These are phyloP conservation scores for Brenthis hecate DNA, from an alignment of 2,888 invertebrate species.

Conservation along the genomic window DNA sequence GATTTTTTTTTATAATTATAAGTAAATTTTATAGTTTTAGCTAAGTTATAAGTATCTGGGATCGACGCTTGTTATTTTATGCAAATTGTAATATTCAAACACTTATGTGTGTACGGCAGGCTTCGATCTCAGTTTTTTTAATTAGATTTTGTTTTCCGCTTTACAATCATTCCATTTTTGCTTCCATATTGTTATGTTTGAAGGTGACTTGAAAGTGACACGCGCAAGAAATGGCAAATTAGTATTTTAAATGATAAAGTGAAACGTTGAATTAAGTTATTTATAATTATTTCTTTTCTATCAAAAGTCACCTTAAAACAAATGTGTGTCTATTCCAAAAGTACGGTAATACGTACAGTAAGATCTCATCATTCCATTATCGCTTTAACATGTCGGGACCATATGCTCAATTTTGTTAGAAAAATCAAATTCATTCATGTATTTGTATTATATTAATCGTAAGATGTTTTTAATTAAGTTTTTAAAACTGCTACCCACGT, in stretches of 20 bases:
- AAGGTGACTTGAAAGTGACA: slow-evolving; percentile 19
- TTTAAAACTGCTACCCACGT: slow-evolving; percentile 54
- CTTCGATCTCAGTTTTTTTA: slow-evolving; percentile 57
- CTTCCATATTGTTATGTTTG: slow-evolving; percentile 56
- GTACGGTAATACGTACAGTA: slow-evolving; percentile 48
- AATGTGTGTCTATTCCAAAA: slow-evolving; percentile 33
- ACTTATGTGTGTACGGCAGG: slow-evolving; percentile 47
- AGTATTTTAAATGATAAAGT: neutral
- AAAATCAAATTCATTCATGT: slow-evolving; percentile 45
- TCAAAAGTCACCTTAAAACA: slow-evolving; percentile 1
- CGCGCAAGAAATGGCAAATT: neutral
- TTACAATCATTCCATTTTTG: slow-evolving; percentile 70
- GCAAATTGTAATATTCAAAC: slow-evolving; percentile 37
- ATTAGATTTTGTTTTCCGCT: slow-evolving; percentile 49
- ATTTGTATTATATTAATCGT: slow-evolving; percentile 59
- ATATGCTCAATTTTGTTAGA: slow-evolving; percentile 64
- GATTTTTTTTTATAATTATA: slow-evolving; percentile 57
- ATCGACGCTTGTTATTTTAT: slow-evolving; percentile 49
- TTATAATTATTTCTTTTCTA: neutral
- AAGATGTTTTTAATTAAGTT: slow-evolving; percentile 51
- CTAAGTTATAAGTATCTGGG: slow-evolving; percentile 43
- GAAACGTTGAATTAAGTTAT: too few relatives aligned
- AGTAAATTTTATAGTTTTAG: slow-evolving; percentile 45
- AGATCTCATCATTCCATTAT: slow-evolving; percentile 80
- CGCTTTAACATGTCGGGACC: slow-evolving; percentile 68